These are phyloP conservation scores for Carapus acus DNA, from an alignment of 2,797 vertebrate genomes.

Conservation along the genomic window DNA sequence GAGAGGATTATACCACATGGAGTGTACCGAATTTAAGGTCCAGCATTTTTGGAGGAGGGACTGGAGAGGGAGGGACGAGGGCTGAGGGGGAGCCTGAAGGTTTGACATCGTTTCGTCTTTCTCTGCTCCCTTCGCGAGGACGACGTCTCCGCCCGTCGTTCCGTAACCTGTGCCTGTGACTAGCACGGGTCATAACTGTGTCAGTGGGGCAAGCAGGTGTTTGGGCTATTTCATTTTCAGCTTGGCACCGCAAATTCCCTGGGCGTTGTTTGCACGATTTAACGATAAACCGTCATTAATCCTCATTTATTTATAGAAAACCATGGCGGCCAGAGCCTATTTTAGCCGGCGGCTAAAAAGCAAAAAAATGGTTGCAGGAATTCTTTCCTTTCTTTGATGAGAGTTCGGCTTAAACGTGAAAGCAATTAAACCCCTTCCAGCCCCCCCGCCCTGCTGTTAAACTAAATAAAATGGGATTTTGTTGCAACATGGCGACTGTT, in stretches of 20 bases:
- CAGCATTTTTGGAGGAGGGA: too few species aligned
- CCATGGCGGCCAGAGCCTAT: not conserved
- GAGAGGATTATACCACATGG: not conserved
- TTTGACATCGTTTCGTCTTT: not conserved
- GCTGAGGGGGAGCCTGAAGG: too few species aligned
- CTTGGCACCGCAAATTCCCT: too few species aligned
- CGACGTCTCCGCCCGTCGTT: conserved; percentile 3
- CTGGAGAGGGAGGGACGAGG: too few species aligned
- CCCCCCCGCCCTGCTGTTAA: conserved; percentile 26
- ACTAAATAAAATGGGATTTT: conserved; percentile 37
- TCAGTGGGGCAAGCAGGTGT: conserved; percentile 25
- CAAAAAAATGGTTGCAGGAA: conserved; percentile 8
- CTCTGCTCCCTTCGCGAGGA: conserved; percentile 4
- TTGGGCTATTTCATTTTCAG: too few species aligned
- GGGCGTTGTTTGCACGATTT: conserved; percentile 6
- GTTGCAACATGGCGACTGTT: conserved; percentile 42
- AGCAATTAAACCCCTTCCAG: conserved; percentile 29
- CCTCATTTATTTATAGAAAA: conserved; percentile 1
- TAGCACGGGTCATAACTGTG: conserved; percentile 8
- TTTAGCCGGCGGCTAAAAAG: not conserved
- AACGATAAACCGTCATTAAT: not conserved
- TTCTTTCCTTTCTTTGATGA: conserved; percentile 21
- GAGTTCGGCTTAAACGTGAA: conserved; percentile 43
- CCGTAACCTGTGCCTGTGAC: not conserved
- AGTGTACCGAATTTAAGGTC: too few species aligned